A percentile compares a stretch with the other conserved stretches of the same genome.
These are phyloP conservation scores for Peribatodes rhomboidaria DNA, from an alignment of 2,888 invertebrate species.

Conservation along the genomic window DNA sequence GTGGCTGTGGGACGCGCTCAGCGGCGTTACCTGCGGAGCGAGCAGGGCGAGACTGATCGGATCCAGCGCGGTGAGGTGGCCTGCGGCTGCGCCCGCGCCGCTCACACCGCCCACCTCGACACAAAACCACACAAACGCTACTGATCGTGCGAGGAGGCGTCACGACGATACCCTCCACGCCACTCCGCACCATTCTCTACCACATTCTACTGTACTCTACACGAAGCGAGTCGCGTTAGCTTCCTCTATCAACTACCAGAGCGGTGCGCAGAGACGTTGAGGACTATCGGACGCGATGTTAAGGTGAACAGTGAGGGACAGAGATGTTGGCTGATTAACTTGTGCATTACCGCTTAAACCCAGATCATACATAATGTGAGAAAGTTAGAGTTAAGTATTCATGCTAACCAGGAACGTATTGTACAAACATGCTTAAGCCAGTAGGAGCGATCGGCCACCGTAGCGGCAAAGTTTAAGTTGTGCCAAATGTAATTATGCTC, in stretches of 20 bases:
- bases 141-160: conserved; percentile 79
- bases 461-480: conserved; percentile 74
- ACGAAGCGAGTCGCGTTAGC: conserved; percentile 44
- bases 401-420: conserved; percentile 79
- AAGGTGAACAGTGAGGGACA: conserved; percentile 75
- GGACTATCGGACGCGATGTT: conserved; percentile 71
- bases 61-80: conserved; percentile 86
- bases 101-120: conserved; percentile 88
- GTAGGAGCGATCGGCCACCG: conserved; percentile 81
- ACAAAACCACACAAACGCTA: conserved; percentile 87
- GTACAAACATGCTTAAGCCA: conserved; percentile 84
- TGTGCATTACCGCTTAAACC: conserved; percentile 78
- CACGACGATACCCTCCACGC: conserved; percentile 61
- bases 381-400: conserved; percentile 73
- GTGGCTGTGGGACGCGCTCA: conserved; percentile 64
- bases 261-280: conserved; percentile 75
- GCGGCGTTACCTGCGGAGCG: conserved; percentile 82
- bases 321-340: conserved; percentile 71
- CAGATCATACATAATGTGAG: conserved; percentile 73
- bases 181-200: conserved; percentile 63
- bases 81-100: conserved; percentile 84
- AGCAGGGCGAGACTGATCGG: conserved; percentile 86
- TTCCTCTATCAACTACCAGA: conserved; percentile 55
- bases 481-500: conserved; percentile 61
- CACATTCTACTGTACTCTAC: conserved; percentile 41